Evolutionary conservation across 1,140 invertebrate genomes (phyloP).

Genomic region (Zaprionus lachaisei): DNA sequence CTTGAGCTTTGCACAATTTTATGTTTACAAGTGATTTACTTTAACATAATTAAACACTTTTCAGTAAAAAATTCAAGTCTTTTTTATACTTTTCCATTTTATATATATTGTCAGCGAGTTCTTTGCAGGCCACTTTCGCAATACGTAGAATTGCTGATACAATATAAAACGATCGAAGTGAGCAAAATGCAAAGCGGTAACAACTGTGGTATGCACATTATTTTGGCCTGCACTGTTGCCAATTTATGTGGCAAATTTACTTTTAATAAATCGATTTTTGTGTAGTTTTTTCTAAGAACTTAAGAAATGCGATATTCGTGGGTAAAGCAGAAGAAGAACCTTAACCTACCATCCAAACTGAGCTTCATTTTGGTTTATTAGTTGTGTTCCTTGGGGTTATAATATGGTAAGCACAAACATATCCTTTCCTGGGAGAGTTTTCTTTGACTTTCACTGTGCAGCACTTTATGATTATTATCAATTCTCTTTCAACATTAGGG

Average conservation of each 20-base stretch:
- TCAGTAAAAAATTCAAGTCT: background rate
- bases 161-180: slow-evolving; percentile 27
- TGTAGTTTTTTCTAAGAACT: slow-evolving; percentile 7
- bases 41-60: slow-evolving; percentile 29
- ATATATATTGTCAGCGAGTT: slow-evolving; percentile 57
- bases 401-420: slow-evolving; percentile 6
- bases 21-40: slow-evolving; percentile 50
- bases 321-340: background rate
- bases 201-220: background rate
- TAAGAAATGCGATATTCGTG: background rate
- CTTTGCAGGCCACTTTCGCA: slow-evolving; percentile 59
- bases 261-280: background rate
- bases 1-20: slow-evolving; percentile 29
- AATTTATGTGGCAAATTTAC: slow-evolving; percentile 24
- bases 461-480: slow-evolving; percentile 22
- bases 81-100: slow-evolving; percentile 16
- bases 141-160: slow-evolving; percentile 55
- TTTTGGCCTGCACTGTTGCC: background rate
- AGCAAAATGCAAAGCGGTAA: slow-evolving; percentile 30
- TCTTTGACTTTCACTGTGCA: slow-evolving; percentile 46
- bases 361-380: slow-evolving; percentile 34
- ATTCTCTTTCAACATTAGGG: slow-evolving; percentile 3
- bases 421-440: slow-evolving; percentile 7
- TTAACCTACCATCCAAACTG: slow-evolving; percentile 45
- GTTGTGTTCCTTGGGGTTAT: slow-evolving; percentile 11